These are phyloP conservation scores for Patella caerulea DNA, from an alignment of 2,888 invertebrate species.

Conservation along the genomic window DNA sequence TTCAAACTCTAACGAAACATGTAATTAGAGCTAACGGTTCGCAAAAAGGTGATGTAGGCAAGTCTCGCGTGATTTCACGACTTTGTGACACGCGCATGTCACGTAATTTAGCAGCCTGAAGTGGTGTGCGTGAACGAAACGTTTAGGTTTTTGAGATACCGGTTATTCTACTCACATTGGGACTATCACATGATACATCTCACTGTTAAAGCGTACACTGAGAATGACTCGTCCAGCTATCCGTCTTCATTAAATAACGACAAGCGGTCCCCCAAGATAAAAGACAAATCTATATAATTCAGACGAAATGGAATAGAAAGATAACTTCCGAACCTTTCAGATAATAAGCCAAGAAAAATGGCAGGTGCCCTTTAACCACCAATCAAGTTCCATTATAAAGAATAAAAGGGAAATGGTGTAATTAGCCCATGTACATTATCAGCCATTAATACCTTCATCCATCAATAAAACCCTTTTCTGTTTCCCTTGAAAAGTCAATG, in stretches of 20 bases:
- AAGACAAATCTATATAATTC: background rate
- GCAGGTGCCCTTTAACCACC: background rate
- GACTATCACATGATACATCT: conserved; percentile 1
- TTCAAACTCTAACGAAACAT: background rate
- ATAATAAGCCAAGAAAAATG: background rate
- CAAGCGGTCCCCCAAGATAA: conserved; percentile 4
- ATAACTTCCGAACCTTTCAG: background rate
- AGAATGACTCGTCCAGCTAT: background rate
- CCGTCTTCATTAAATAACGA: conserved; percentile 1
- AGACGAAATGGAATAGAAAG: background rate
- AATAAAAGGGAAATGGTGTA: too few species aligned
- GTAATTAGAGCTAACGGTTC: background rate
- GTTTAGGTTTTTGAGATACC: background rate
- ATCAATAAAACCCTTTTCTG: too few species aligned
- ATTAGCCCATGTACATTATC: too few species aligned
- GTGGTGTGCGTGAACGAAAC: background rate
- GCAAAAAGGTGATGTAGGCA: background rate
- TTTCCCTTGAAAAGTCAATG: too few species aligned
- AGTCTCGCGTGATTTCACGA: conserved; percentile 1
- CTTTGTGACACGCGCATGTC: background rate
- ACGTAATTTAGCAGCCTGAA: background rate
- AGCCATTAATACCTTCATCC: too few species aligned
- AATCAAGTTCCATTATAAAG: background rate
- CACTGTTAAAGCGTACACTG: too few species aligned
- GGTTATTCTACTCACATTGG: background rate